Base-by-base conservation (phyloP, 2,113 vertebrate genomes). In the Solea senegalensis region DNA sequence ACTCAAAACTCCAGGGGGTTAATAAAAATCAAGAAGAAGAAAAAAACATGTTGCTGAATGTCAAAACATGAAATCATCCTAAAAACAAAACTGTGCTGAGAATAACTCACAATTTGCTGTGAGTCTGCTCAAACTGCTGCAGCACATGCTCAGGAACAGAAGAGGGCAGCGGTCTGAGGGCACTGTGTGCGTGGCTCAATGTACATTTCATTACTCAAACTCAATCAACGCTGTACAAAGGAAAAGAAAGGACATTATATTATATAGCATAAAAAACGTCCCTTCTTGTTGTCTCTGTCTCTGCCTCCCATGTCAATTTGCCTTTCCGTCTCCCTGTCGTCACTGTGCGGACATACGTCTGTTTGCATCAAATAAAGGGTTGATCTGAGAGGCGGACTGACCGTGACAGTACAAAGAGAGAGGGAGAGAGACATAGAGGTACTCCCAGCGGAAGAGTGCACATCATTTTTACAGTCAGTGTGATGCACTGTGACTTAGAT, bases 301-400 rank as follows among this genome's bases (percentile, higher is more conserved):
- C 16, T 44, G 46, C 43, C 44, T 53, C 53, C 61, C 0, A 39
- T 76, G 62, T 81, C 76, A 66, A 59, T 50, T 44, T 54, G 49
- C 53, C 78, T 46, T 12, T 69, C 69, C 56, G 52, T 34, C 26
- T 69, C 57, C 9, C 27, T 28, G 28, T 62, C 60, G 64, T 63
- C 14, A 60, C 81, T 59, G 59, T 21, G 52, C 62, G 49, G 73
- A 79, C 64, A 14, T 53, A 21, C 21, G 70, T 88, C 82, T 27
- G 45, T 52, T 80, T 75, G 21, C 49, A 74, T n/a, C 71, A 82
- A 83, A 78, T 49, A 54, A 71, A 56, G 2, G 44, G 43, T 34
- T 7, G 10, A 26, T 28, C 45, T 28, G 28, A 59, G 65, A 72
- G 62, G 60, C 41, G 14, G 63, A 58, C 67, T 39, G 70, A 68